Conservation (phyloP, 1,140 invertebrate species). For the Zophobas morio region DNA sequence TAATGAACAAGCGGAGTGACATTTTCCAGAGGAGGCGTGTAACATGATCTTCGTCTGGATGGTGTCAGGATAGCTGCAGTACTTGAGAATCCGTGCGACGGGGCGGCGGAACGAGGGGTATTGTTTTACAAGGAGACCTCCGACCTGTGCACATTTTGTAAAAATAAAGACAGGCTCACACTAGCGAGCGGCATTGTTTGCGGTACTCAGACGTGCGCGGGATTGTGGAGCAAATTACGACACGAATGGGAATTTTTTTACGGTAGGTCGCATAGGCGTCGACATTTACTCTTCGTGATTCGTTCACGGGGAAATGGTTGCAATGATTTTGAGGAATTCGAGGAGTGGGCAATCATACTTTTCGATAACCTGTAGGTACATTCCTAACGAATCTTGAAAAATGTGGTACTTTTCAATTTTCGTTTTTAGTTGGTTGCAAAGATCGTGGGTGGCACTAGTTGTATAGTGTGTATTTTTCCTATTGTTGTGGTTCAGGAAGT, state of each 20-base stretch:
- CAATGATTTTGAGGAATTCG: too few relatives aligned
- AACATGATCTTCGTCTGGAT: constrained; percentile 15
- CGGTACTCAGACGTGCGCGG: constrained; percentile 1
- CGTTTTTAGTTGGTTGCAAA: too few relatives aligned
- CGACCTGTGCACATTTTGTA: constrained; percentile 17
- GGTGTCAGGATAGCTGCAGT: neutral
- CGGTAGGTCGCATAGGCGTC: neutral
- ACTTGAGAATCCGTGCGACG: constrained; percentile 16
- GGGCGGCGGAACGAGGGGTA: neutral
- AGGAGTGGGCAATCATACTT: neutral
- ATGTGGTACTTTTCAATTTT: too few relatives aligned
- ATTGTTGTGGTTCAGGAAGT: too few relatives aligned
- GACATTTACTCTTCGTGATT: too few relatives aligned
- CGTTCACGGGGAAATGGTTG: too few relatives aligned
- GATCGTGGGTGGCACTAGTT: too few relatives aligned
- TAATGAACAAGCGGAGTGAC: constrained; percentile 15
- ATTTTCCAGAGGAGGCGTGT: constrained; percentile 26
- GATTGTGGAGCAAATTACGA: constrained; percentile 14
- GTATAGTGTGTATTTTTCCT: too few relatives aligned
- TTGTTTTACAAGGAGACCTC: constrained; percentile 29
- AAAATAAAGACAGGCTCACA: constrained; percentile 10
- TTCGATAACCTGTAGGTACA: neutral
- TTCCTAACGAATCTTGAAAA: too few relatives aligned
- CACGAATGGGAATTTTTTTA: neutral
- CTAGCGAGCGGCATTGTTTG: constrained; percentile 16